A percentile compares a stretch with the other conserved stretches of the same genome.
Evolutionary conservation across 1,140 invertebrate species (phyloP).

Genomic region (Myzus persicae): DNA sequence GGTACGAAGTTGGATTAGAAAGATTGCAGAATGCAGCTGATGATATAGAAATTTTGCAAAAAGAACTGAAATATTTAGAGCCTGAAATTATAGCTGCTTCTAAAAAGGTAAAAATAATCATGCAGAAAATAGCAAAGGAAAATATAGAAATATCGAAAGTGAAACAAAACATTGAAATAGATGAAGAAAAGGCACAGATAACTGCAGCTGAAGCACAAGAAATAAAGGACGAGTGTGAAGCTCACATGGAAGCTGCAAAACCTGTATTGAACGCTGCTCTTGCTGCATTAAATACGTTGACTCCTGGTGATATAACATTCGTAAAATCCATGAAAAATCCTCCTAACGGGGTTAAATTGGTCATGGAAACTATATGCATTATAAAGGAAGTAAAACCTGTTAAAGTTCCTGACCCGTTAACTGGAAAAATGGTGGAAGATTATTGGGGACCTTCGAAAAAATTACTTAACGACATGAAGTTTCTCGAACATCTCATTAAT

Average conservation of each 20-base stretch:
- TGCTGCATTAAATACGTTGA: slow-evolving; percentile 90
- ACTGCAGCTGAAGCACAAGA: slow-evolving; percentile 94
- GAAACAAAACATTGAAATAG: slow-evolving; percentile 3
- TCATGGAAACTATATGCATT: slow-evolving; percentile 94
- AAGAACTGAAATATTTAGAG: slow-evolving; percentile 83
- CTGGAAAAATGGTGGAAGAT: slow-evolving; percentile 86
- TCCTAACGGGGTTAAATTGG: slow-evolving; percentile 89
- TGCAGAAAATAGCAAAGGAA: slow-evolving; percentile 82
- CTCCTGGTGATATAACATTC: slow-evolving; percentile 90
- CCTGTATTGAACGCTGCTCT: slow-evolving; percentile 91
- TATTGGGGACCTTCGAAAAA: slow-evolving; percentile 93
- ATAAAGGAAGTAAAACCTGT: slow-evolving; percentile 90
- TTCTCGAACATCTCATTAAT: slow-evolving; percentile 83
- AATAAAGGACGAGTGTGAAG: slow-evolving; percentile 97
- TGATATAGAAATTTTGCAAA: slow-evolving; percentile 86
- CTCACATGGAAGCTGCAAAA: slow-evolving; percentile 93
- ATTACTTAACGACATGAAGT: slow-evolving; percentile 91
- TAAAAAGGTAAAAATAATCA: slow-evolving; percentile 81
- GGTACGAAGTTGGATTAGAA: slow-evolving; percentile 86
- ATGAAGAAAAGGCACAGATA: slow-evolving; percentile 77
- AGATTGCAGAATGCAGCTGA: slow-evolving; percentile 92
- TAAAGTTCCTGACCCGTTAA: slow-evolving; percentile 74
- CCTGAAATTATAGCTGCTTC: slow-evolving; percentile 88
- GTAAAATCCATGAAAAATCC: slow-evolving; percentile 98
- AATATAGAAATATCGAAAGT: slow-evolving; percentile 70